Conservation (phyloP, 2,113 vertebrate species). For the Nyctibius bracteatus region DNA sequence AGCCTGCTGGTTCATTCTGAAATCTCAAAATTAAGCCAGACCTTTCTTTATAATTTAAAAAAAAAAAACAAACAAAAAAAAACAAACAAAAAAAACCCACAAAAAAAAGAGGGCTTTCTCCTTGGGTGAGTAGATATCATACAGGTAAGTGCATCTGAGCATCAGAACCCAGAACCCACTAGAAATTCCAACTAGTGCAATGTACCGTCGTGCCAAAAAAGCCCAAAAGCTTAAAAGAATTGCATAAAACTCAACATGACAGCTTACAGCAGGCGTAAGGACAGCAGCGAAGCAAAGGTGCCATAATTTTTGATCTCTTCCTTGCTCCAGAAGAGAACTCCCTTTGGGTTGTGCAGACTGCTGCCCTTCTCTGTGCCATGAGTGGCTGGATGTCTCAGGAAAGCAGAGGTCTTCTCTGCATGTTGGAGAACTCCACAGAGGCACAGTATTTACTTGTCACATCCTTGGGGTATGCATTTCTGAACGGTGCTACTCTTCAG, state of each 20-base stretch:
- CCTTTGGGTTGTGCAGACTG: not conserved
- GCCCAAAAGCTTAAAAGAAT: not conserved
- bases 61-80: too few relatives aligned
- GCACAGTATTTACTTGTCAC: not conserved
- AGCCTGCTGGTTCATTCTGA: not conserved
- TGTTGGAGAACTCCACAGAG: not conserved
- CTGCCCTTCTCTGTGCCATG: not conserved
- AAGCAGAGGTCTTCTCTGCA: not conserved
- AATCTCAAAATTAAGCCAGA: not conserved
- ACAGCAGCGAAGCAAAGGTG: not conserved
- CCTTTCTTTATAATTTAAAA: not conserved
- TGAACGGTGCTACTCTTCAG: not conserved
- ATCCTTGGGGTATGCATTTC: not conserved
- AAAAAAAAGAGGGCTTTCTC: accelerated
- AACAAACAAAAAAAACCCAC: too few relatives aligned
- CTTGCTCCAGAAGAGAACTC: not conserved
- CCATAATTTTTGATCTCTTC: not conserved
- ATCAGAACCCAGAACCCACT: not conserved
- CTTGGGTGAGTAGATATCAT: not conserved
- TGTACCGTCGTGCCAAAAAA: not conserved
- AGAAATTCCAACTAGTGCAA: not conserved
- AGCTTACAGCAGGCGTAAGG: not conserved
- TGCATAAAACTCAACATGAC: not conserved
- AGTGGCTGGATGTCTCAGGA: not conserved
- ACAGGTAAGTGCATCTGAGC: not conserved